phyloP scores from a whole-genome alignment of 2,888 invertebrate genomes.

The Microplitis manilae region DNA sequence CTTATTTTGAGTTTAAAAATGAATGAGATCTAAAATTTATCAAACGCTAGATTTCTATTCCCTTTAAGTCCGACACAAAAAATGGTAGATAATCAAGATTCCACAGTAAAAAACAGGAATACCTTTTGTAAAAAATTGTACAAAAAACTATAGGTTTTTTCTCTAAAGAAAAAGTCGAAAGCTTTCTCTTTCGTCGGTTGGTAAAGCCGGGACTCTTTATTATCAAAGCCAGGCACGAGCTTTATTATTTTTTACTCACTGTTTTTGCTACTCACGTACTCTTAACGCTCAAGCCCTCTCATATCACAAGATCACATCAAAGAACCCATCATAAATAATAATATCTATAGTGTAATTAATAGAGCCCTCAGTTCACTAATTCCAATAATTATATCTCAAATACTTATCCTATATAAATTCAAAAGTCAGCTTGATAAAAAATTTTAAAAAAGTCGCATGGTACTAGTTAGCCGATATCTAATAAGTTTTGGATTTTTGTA shows the following conservation, averaged over 20 bases:
- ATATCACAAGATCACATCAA: neutral
- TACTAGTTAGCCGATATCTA: no score
- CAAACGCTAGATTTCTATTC: constrained; percentile 13
- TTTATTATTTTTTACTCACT: neutral
- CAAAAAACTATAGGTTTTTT: constrained; percentile 12
- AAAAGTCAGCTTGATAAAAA: no score
- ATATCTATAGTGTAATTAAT: neutral
- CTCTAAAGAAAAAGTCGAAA: constrained; percentile 20
- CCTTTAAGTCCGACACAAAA: neutral
- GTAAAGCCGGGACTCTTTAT: constrained; percentile 21
- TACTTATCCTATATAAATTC: no score
- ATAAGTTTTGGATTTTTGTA: no score
- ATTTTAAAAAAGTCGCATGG: no score
- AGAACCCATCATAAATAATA: neutral
- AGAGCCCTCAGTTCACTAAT: no score
- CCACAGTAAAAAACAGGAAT: neutral
- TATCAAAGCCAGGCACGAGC: neutral
- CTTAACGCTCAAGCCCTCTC: no score
- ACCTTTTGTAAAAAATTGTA: neutral
- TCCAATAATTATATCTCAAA: no score
- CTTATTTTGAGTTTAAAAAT: neutral
- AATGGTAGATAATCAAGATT: constrained; percentile 12
- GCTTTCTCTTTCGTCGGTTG: constrained; percentile 35
- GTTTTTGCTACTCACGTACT: no score
- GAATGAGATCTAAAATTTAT: neutral